Evolutionary conservation across 2,888 invertebrate species (phyloP).

Genomic region (Eumerus sabulonum): DNA sequence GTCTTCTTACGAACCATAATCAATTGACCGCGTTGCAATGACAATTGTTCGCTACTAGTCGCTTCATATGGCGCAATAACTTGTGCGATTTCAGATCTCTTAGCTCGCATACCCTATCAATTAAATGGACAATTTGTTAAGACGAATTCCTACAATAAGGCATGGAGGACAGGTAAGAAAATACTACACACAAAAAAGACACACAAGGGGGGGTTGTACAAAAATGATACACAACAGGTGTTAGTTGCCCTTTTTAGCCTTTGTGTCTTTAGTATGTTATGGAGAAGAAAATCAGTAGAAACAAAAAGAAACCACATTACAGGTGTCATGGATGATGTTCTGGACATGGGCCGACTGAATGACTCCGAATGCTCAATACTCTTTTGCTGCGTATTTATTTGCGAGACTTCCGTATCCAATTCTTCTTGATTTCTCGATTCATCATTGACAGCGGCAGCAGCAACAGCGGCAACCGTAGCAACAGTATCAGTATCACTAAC

Average conservation of each 20-base stretch:
- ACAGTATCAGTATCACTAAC: conserved; percentile 54
- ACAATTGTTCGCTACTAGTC: conserved; percentile 94
- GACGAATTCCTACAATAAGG: neutral
- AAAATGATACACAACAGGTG: neutral
- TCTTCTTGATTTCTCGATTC: conserved; percentile 78
- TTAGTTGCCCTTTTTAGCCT: no score
- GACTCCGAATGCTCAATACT: conserved; percentile 77
- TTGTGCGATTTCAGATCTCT: conserved; percentile 94
- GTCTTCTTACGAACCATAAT: conserved; percentile 98
- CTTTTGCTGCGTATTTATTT: conserved; percentile 78
- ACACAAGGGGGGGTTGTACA: neutral
- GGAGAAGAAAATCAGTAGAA: conserved; percentile 27
- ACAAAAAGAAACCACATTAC: conserved; percentile 74
- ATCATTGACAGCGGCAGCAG: conserved; percentile 70
- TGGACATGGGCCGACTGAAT: conserved; percentile 79
- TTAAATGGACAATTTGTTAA: conserved; percentile 29
- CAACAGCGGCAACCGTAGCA: conserved; percentile 50
- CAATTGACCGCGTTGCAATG: conserved; percentile 93
- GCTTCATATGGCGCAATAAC: conserved; percentile 96
- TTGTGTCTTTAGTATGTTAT: neutral
- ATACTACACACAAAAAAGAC: neutral
- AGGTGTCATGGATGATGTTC: conserved; percentile 79
- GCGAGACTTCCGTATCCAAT: conserved; percentile 79
- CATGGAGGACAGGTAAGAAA: neutral
- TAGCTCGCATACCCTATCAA: conserved; percentile 82